These are phyloP conservation scores for pig (Sus scrofa) DNA, from an alignment of 2,113 vertebrate species.

Conservation along the genomic window T2T-Sscrofa CM000813.6:84992001-84992500, in stretches of 20 bases:
- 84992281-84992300: background rate
- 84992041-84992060: background rate
- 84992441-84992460: background rate
- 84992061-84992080: background rate
- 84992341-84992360: no score
- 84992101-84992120: fast-evolving
- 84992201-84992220: no score
- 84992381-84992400: no score
- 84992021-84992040: background rate
- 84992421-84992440: background rate
- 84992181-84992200: no score
- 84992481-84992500: background rate
- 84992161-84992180: no score
- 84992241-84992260: background rate
- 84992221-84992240: background rate
- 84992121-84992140: background rate
- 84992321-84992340: no score
- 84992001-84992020: no score
- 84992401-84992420: background rate
- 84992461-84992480: background rate
- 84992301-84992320: no score
- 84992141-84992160: background rate
- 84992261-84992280: background rate
- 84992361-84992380: no score
- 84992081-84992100: fast-evolving